A percentile compares a stretch with the other conserved stretches of the same genome.
These are phyloP conservation scores for Hetaerina titia DNA, from an alignment of 2,888 invertebrate genomes.

Conservation along the genomic window DNA sequence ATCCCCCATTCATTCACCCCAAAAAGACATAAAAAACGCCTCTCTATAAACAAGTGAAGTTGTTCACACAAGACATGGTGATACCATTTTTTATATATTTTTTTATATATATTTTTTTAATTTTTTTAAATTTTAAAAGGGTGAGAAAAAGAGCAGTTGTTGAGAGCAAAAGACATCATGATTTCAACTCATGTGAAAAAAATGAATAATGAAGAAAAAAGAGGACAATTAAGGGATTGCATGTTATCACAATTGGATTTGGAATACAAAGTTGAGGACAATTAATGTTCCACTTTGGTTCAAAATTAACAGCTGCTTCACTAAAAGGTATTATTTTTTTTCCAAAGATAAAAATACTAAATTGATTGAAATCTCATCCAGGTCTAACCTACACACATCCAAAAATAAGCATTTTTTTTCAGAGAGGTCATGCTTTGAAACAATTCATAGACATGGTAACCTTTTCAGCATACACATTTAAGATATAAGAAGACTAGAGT, in stretches of 20 bases:
- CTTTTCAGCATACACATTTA: background rate
- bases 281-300: constrained; percentile 58
- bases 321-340: background rate
- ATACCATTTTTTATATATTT: constrained; percentile 34
- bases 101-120: too few species aligned
- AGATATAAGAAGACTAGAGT: background rate
- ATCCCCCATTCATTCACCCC: constrained; percentile 39
- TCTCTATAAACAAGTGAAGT: constrained; percentile 14
- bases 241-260: constrained; percentile 68
- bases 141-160: constrained; percentile 48
- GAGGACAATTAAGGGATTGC: constrained; percentile 61
- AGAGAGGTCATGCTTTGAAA: background rate
- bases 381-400: background rate
- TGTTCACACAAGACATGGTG: constrained; percentile 30
- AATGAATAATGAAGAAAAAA: constrained; percentile 49
- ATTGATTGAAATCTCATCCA: background rate
- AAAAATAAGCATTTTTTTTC: background rate
- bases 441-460: background rate
- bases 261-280: constrained; percentile 68
- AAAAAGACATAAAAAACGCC: constrained; percentile 50
- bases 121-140: too few species aligned
- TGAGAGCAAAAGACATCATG: constrained; percentile 18
- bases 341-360: background rate
- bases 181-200: constrained; percentile 42
- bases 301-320: background rate